Evolutionary conservation across 2,113 vertebrate genomes (phyloP), one percentile per base, ranked within the genome.

Genomic region (Centropus bengalensis): DNA sequence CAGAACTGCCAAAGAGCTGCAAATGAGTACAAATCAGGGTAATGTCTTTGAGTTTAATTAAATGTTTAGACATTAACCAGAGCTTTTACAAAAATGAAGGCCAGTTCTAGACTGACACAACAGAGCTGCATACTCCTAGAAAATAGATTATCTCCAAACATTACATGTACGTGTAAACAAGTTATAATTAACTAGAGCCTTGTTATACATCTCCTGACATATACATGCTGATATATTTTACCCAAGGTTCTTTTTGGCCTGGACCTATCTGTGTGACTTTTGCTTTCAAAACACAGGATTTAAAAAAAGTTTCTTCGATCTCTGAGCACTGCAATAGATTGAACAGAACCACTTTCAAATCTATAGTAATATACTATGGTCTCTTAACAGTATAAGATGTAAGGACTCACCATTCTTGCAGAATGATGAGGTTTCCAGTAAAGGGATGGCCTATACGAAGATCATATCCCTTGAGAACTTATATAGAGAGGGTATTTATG

Each of bases 401-500:
- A 88, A 88, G 32, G 38, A 97, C 94, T 97, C 60, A 97, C 94
- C 95, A 97, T 96, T 89, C n/a, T 91, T 67, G 55, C 55, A 94
- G 87, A 69, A 87, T 82, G 89, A 62, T 30, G 59, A 90, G 42
- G 32, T 28, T 87, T 79, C 26, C 42, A 67, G 52, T 38, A 58
- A 78, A 58, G 21, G 71, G 42, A 56, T 7, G 17, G 33, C 5
- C 47, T 59, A 9, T 63, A 77, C 18, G 36, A 68, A 89, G 33
- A 8, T 66, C 7, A 45, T 76, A 8, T 40, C 76, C 51, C 71
- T 26, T 10, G 45, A 54, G 36, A 76, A 40, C 19, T 93, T 96
- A 93, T 94, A 93, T 90, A 90, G 30, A 90, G 59, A 83, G 33
- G 26, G 59, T 70, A 38, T 51, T 77, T 45, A 40, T 63, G 28